These are phyloP conservation scores for Crotalus tigris DNA, from an alignment of 2,113 vertebrate genomes.

Conservation along the genomic window DNA sequence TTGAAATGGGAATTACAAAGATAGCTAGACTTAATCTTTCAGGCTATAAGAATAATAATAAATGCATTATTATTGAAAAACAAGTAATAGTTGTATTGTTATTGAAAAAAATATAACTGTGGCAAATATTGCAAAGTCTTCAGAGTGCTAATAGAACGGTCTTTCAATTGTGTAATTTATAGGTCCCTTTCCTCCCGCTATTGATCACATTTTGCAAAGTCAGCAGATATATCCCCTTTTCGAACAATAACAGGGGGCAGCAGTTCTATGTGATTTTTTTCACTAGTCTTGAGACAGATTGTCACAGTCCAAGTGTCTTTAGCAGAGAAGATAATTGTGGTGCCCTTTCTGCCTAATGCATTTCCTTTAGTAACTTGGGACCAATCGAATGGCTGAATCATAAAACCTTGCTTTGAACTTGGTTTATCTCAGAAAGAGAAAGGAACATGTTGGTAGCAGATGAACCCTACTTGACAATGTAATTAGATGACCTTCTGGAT, in stretches of 20 bases:
- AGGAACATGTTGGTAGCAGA: background rate
- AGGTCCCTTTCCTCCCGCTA: constrained; percentile 74
- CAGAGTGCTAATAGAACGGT: constrained; percentile 75
- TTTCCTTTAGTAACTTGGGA: background rate
- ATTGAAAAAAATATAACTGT: constrained; percentile 67
- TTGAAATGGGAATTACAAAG: constrained; percentile 67
- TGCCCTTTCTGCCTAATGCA: accelerated
- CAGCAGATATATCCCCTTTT: constrained; percentile 80
- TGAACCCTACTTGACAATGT: background rate
- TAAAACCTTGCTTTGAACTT: background rate
- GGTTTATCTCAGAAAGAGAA: background rate
- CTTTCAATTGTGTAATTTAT: constrained; percentile 85
- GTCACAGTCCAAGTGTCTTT: constrained; percentile 20
- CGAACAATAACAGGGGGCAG: constrained; percentile 68
- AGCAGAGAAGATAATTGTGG: background rate
- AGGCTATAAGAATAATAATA: constrained; percentile 74
- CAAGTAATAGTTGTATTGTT: constrained; percentile 65
- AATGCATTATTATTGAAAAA: background rate
- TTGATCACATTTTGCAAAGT: constrained; percentile 76
- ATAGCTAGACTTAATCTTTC: constrained; percentile 70
- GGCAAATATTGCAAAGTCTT: constrained; percentile 77
- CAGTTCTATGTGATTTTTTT: constrained; percentile 67
- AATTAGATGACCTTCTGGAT: background rate
- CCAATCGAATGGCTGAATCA: background rate
- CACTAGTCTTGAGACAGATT: constrained; percentile 61